Evolutionary conservation across 2,888 invertebrate genomes (phyloP), one percentile per base, ranked within the genome.

Genomic region (Campaea margaritaria): DNA sequence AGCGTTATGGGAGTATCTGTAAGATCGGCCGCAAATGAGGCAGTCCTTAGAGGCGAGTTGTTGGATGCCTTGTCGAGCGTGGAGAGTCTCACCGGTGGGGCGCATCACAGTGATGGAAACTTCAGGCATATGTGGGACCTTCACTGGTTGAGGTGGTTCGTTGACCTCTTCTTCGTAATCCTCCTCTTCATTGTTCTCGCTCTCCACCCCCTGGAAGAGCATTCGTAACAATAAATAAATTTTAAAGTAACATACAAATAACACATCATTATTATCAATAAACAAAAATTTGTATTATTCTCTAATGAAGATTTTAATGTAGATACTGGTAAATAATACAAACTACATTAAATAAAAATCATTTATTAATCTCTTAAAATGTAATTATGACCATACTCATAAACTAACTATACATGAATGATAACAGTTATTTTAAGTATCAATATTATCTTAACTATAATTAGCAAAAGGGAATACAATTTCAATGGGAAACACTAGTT

Each of bases 1-100:
- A 4, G 93, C 93, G 64, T 93, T 93, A 70, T 93, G 93, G 0
- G 93, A 93, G 73, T 93, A 93, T 65, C 93, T 82, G 70, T 93
- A 93, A 9, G 89, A 82, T 27, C 93, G 87, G 7, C 90, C 87
- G 62, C 93, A 93, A 11, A 93, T 89, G 11, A 93, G 87, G 58
- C 93, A 93, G 67, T 93, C 86, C 68, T 93, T 93, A 41, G 92
- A 92, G 0, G 93, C 93, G 0, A 93, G 81, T 67, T 93, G 91
- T 60, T 92, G 91, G 43, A 93, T 91, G 48, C 92, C 91, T 75
- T 93, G 91, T 0, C 89, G 83, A 0, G 92, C 80, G 34, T 87
- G 89, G 10, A 91, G 70, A 0, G 91, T 92, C 72, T 91, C 91
- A 0, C 91, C 91, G 0, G 86, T 79, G 8, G 89, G 87, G 0